Base-by-base conservation (phyloP, 2,797 vertebrate species). In the Scyliorhinus canicula region DNA sequence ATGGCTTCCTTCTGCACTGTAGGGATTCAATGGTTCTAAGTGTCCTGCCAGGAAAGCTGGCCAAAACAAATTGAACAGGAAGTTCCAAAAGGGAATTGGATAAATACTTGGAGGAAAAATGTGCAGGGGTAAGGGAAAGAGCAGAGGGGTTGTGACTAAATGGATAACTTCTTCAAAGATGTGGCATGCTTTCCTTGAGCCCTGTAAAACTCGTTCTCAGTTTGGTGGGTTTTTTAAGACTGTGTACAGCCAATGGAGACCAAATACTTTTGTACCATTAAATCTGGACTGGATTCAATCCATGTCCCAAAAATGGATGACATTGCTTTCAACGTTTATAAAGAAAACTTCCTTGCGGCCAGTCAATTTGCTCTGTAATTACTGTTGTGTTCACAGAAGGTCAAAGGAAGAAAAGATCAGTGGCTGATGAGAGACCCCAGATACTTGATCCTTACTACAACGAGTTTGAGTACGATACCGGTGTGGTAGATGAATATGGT, bases 391-490 rank as follows among this genome's bases (percentile, higher is more conserved):
- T 63, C 95, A 95, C 97, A 98, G 98, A 97, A 97, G 98, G 97
- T 95, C 97, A 97, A 96, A 97, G 98, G 96, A 97, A 97, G 96
- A 98, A 97, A 96, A 98, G 98, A 96, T 98, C 98, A 95, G 91
- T 97, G 0, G 95, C 95, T 95, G 97, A 97, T 96, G 97, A 97
- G 96, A 98, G 96, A 95, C 97, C 97, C 65, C 98, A 98, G 84
- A 96, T 94, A 74, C 47, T 96, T 95, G 97, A 97, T 95, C 95
- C 95, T 57, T 95, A 96, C 93, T 95, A 96, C 40, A 96, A 97
- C 0, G 95, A 96, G 11, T 65, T 21, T 1, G 96, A 96, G 96
- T 71, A 50, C 9, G 67, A 35, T 11, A n/a, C 65, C 14, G 65
- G 40, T 69, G 40, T 28, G 40, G 93, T 93, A 26, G 93, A 94